Conservation (phyloP, 2,797 vertebrate genomes). For the Rhyacichthys aspro region DNA sequence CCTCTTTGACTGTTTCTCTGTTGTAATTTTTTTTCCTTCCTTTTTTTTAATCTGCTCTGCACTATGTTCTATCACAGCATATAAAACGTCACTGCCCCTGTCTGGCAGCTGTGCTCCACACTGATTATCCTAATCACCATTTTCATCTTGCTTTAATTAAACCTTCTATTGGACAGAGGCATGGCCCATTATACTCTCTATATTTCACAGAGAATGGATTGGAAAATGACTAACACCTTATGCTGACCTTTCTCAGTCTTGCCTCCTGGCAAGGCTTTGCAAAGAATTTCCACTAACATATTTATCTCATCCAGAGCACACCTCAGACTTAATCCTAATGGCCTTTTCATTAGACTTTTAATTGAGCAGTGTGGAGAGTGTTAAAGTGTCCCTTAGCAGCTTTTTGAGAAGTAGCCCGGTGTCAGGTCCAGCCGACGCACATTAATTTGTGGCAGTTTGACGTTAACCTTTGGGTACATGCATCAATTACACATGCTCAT, state of each 20-base stretch:
- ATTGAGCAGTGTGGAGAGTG: constrained; percentile 52
- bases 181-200: constrained; percentile 57
- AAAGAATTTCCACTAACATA: constrained; percentile 54
- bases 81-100: constrained; percentile 27
- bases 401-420: constrained; percentile 29
- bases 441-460: constrained; percentile 49
- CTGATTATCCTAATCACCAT: constrained; percentile 49
- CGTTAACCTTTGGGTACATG: constrained; percentile 37
- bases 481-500: constrained; percentile 45
- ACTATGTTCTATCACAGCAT: constrained; percentile 19
- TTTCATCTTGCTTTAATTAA: constrained; percentile 71
- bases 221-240: constrained; percentile 63
- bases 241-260: constrained; percentile 67
- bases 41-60: constrained; percentile 27
- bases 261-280: constrained; percentile 49
- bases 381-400: constrained; percentile 51
- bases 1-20: constrained; percentile 30
- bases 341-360: constrained; percentile 71
- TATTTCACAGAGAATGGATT: constrained; percentile 63
- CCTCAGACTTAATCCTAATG: constrained; percentile 68
- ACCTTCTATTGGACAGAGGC: constrained; percentile 53
- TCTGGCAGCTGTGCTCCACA: constrained; percentile 30
- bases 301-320: constrained; percentile 69
- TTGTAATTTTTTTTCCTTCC: constrained; percentile 24
- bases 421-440: constrained; percentile 31